Evolutionary conservation across 2,113 vertebrate species (phyloP).

Genomic region (Channa argus): DNA sequence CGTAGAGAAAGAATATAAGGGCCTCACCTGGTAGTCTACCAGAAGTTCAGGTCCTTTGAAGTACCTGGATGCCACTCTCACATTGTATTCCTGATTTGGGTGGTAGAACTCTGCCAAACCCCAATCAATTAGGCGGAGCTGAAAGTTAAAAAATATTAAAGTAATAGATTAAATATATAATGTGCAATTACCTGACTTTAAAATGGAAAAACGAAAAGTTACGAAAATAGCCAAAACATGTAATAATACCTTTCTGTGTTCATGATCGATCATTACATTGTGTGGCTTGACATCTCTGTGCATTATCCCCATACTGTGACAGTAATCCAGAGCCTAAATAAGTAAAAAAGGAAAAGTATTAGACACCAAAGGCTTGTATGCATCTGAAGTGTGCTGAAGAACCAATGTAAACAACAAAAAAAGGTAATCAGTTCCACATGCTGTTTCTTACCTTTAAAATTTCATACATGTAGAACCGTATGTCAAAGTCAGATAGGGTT

Average conservation of each 20-base stretch:
- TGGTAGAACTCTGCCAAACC: slow-evolving; percentile 91
- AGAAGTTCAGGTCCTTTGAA: slow-evolving; percentile 90
- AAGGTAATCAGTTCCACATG: background rate
- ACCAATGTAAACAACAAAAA: background rate
- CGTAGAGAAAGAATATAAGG: background rate
- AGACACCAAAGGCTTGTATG: too few relatives aligned
- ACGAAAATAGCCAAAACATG: background rate
- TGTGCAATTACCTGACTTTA: background rate
- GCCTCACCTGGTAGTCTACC: slow-evolving; percentile 89
- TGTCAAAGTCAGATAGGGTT: slow-evolving; percentile 90
- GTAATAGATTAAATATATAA: background rate
- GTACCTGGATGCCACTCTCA: slow-evolving; percentile 89
- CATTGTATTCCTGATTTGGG: slow-evolving; percentile 90
- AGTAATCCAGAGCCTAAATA: slow-evolving; percentile 82
- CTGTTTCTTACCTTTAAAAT: slow-evolving; percentile 86
- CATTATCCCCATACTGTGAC: slow-evolving; percentile 92
- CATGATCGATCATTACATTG: slow-evolving; percentile 92
- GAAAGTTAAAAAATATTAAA: background rate
- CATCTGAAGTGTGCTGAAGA: too few relatives aligned
- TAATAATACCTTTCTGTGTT: slow-evolving; percentile 88
- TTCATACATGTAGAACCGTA: slow-evolving; percentile 93
- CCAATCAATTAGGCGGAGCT: slow-evolving; percentile 92
- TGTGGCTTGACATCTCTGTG: slow-evolving; percentile 91
- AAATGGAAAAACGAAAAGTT: background rate
- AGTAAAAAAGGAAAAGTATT: background rate